Conservation (phyloP, 2,888 invertebrate genomes). For the Maniola hyperantus region DNA sequence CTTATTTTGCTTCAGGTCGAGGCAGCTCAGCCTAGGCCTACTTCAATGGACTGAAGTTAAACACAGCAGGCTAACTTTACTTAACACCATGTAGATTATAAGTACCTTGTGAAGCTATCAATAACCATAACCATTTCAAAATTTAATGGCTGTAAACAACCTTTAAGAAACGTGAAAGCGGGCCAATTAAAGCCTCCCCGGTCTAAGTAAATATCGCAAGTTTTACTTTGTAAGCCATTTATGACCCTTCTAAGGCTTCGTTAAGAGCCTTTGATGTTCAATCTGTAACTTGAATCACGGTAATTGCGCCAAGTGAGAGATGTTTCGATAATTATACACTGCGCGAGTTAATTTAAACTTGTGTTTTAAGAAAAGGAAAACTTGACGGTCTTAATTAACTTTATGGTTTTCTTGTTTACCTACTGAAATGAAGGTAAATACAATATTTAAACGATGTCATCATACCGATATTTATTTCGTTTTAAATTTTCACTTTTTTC, state of each 20-base stretch:
- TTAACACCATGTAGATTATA: neutral
- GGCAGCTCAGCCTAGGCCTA: no score
- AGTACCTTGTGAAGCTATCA: neutral
- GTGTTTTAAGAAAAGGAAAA: conserved; percentile 22
- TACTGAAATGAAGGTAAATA: neutral
- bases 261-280: conserved; percentile 80
- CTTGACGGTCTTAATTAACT: conserved; percentile 20
- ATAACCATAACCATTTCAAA: conserved; percentile 24
- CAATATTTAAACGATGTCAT: neutral
- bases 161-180: conserved; percentile 65
- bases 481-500: neutral
- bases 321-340: conserved; percentile 49
- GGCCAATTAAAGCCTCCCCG: conserved; percentile 74
- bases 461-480: neutral
- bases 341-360: conserved; percentile 33
- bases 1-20: no score
- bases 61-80: no score
- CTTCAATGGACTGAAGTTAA: no score
- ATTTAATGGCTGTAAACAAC: conserved; percentile 58
- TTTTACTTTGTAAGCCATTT: conserved; percentile 71
- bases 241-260: conserved; percentile 74
- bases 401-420: conserved; percentile 3
- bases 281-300: conserved; percentile 73
- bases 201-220: conserved; percentile 73
- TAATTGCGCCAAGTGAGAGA: conserved; percentile 63